Evolutionary conservation across 2,113 vertebrate genomes (phyloP), one percentile per base, ranked within the genome.

Genomic region (Larimichthys crocea): DNA sequence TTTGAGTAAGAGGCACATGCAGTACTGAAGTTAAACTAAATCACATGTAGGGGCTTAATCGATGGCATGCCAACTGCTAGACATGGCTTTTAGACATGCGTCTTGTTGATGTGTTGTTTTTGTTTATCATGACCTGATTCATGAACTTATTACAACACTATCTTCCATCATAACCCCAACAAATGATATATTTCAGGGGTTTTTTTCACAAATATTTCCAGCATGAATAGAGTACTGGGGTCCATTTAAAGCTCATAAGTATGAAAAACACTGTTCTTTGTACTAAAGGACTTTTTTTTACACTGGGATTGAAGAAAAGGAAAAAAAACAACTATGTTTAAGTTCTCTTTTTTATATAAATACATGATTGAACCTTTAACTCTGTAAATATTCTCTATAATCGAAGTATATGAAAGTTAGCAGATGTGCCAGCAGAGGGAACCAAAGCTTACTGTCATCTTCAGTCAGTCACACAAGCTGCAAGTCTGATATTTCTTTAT

Each of bases 401-500:
- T 16, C 57, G 62, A 50, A 3, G 2, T 12, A 12, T 53, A 6
- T 20, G 65, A 72, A 7, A 68, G 72, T 68, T n/a, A 52, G 9
- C 50, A 61, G 22, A 59, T 44, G 15, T 53, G 40, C 91, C 92
- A 93, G 90, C 75, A 91, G 93, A 92, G 90, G 93, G 93, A 64
- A 74, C 64, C 83, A 87, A 61, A 83, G 72, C 46, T 65, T 42
- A 29, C 53, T 16, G 24, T 59, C 68, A 31, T 61, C 48, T 2
- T 68, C 20, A 17, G 12, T 29, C 63, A 35, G 60, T 35, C 9
- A 24, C 65, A 74, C 22, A 63, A 49, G 16, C 19, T 67, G 29
- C 12, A 0, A 3, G 1, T 20, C 8, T 29, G 46, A 24, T 29
- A 20, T 15, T 49, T 31, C 1, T n/a, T 59, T n/a, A 3, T 1